A percentile compares a stretch with the other conserved stretches of the same genome.
Evolutionary conservation across 2,113 vertebrate genomes (phyloP).

Genomic region (Pseudorectes ferrugineus): DNA sequence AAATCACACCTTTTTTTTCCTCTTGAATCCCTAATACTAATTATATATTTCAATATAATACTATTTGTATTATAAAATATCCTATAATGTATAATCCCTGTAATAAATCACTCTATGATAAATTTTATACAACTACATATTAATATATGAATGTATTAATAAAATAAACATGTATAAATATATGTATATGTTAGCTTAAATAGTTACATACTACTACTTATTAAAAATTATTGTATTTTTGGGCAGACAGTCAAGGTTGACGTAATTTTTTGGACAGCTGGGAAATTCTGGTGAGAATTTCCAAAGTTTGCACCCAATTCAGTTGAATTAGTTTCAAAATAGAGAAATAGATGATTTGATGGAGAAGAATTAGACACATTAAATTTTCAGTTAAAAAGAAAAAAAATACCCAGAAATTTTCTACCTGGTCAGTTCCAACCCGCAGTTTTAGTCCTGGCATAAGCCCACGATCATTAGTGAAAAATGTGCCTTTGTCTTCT

Average conservation of each 20-base stretch:
- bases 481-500: not conserved
- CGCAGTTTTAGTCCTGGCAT: not conserved
- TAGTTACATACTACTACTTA: not conserved
- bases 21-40: not conserved
- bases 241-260: not conserved
- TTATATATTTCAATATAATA: not conserved
- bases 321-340: not conserved
- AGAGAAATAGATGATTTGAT: not conserved
- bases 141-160: not conserved
- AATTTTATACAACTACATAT: not conserved
- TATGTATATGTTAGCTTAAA: not conserved
- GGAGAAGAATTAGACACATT: not conserved
- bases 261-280: not conserved
- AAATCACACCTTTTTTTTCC: not conserved
- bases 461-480: not conserved
- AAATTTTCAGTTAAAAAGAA: not conserved
- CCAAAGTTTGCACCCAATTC: not conserved
- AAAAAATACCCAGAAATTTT: not conserved
- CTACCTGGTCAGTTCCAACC: not conserved
- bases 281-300: not conserved
- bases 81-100: not conserved
- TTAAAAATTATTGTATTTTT: not conserved
- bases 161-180: not conserved
- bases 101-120: not conserved
- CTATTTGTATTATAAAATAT: not conserved